Base-by-base conservation (phyloP, 2,113 vertebrate species). In the Camarhynchus parvulus region DNA sequence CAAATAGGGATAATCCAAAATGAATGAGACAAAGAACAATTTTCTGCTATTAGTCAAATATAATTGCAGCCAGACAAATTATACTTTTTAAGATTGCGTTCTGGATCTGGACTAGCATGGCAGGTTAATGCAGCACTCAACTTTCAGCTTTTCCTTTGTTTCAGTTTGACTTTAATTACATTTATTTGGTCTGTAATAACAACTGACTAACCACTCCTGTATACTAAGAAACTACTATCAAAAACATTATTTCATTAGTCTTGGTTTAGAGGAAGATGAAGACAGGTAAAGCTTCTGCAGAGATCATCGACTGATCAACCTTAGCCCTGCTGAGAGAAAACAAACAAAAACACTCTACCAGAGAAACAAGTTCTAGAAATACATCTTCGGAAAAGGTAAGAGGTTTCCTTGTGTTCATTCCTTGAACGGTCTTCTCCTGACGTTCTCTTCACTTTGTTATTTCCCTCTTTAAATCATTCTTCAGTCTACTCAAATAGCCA, bases 1-100 rank as follows among this genome's bases (percentile, higher is more conserved):
- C 68, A 92, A 81, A 70, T 33, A 77, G 22, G 52, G 33, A 75
- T 81, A 94, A 95, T 86, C 35, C 75, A 86, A 90, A 90, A 83
- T 59, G 37, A 75, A 93, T 87, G 61, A 93, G 52, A 93, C 61
- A 23, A 55, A 61, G 79, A 86, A 74, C 67, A 84, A 75, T 75
- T 92, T 90, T 92, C 44, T 90, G n/a, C 37, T 83, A 17, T 79
- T 91, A 88, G 41, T 82, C 30, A 75, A 59, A 56, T 39, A 46
- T 83, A 63, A 83, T 94, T 83, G 74, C 47, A 88, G 7, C 8
- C 75, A 70, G 63, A 63, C 2, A 91, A 95, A 55, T 66, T 5
- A n/a, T 28, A 52, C 18, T 20, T 20, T 28, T 21, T 74, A 81
- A 83, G 23, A 58, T 8, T 87, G 13, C 22, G 18, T 61, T 64